These are phyloP conservation scores for Drosophila subsilvestris DNA, from an alignment of 2,888 invertebrate species.

Conservation along the genomic window DNA sequence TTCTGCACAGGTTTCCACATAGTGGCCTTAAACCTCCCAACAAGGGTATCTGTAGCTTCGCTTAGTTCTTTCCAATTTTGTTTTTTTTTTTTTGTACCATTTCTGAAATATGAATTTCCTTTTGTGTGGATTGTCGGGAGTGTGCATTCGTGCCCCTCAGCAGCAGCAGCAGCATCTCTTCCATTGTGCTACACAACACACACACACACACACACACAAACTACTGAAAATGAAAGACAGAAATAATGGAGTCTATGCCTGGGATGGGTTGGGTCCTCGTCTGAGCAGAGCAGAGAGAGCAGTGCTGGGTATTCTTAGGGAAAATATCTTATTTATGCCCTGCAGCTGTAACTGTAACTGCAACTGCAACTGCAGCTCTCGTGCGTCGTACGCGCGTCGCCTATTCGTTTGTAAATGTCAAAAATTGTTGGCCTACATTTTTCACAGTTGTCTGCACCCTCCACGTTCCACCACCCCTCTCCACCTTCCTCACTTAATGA, in stretches of 20 bases:
- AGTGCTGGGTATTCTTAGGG: constrained; percentile 54
- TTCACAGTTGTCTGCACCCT: constrained; percentile 23
- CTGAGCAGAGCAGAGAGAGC: background rate
- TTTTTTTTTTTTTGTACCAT: constrained; percentile 46
- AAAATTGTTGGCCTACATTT: constrained; percentile 73
- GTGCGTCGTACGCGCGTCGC: constrained; percentile 50
- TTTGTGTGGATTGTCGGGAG: constrained; percentile 48
- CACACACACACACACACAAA: constrained; percentile 6
- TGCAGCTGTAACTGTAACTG: constrained; percentile 59
- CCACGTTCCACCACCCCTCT: constrained; percentile 4
- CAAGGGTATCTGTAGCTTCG: constrained; percentile 29
- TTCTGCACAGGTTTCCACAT: too few species aligned
- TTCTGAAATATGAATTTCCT: constrained; percentile 74
- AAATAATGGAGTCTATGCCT: constrained; percentile 43
- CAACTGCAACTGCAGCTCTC: background rate
- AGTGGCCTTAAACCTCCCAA: too few species aligned
- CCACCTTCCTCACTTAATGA: constrained; percentile 33
- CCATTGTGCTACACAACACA: constrained; percentile 46
- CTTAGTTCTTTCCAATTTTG: constrained; percentile 46
- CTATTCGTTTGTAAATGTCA: constrained; percentile 63
- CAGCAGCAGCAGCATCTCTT: constrained; percentile 31
- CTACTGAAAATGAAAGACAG: constrained; percentile 40
- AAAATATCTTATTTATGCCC: constrained; percentile 79
- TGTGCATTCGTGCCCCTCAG: constrained; percentile 30
- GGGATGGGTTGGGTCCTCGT: constrained; percentile 12